Conservation (phyloP, 2,113 vertebrate genomes). For the Lagenorhynchus albirostris region DNA sequence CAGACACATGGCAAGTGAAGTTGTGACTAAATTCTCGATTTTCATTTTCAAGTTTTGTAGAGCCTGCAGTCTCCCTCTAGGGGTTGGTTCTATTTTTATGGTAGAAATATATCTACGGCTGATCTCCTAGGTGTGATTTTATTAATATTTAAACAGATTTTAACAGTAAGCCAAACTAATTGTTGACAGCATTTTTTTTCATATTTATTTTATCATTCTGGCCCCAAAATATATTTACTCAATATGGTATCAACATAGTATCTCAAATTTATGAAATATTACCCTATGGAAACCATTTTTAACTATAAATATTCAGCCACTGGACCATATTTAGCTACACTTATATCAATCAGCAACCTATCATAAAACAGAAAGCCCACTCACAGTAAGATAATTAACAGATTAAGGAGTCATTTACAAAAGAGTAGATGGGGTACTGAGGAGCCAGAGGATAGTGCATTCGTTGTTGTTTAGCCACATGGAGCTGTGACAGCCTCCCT, state of each 20-base stretch:
- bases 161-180: not conserved
- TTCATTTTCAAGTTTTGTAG: not conserved
- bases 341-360: not conserved
- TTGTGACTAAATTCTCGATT: not conserved
- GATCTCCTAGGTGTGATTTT: not conserved
- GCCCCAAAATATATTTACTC: not conserved
- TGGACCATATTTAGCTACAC: not conserved
- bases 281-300: not conserved
- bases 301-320: not conserved
- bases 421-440: not conserved
- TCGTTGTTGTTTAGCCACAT: not conserved
- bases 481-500: not conserved
- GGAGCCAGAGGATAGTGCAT: not conserved
- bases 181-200: not conserved
- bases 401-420: not conserved
- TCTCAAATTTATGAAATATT: not conserved
- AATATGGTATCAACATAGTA: not conserved
- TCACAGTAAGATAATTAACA: not conserved
- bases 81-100: not conserved
- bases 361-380: not conserved
- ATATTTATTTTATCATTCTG: not conserved
- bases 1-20: not conserved
- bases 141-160: not conserved
- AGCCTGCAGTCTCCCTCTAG: not conserved
- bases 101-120: not conserved